phyloP scores from a whole-genome alignment of 2,797 vertebrate species.

The Knipowitschia caucasica region DNA sequence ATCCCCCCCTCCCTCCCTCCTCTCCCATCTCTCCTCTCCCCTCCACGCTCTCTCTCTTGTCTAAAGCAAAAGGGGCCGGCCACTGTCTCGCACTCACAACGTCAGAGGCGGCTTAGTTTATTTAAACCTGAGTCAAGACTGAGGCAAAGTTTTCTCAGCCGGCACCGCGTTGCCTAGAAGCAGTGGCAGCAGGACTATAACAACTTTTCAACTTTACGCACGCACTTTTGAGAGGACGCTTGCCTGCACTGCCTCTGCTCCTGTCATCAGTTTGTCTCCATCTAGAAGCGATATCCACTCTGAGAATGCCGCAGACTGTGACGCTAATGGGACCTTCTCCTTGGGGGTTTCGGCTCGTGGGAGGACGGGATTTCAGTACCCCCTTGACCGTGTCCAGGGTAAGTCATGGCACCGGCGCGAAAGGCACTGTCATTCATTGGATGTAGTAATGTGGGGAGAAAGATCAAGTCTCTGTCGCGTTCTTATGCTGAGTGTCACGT shows the following conservation, averaged over 20 bases:
- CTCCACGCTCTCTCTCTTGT: constrained; percentile 6
- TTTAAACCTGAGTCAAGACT: constrained; percentile 65
- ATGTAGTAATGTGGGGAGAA: neutral
- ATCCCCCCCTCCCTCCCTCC: neutral
- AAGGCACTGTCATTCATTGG: constrained; percentile 26
- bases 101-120: constrained; percentile 66
- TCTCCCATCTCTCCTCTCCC: neutral
- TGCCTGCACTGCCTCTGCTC: constrained; percentile 1
- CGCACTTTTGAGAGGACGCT: constrained; percentile 21
- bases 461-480: too few relatives aligned
- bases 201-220: neutral
- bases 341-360: constrained; percentile 94
- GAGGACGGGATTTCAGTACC: constrained; percentile 92
- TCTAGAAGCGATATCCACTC: constrained; percentile 9
- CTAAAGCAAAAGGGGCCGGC: constrained; percentile 34
- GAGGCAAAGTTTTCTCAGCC: constrained; percentile 49
- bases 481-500: neutral
- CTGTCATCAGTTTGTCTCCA: constrained; percentile 18
- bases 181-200: constrained; percentile 41
- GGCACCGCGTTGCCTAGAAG: constrained; percentile 66
- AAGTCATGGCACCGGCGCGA: constrained; percentile 55
- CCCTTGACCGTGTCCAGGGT: constrained; percentile 93
- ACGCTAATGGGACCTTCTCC: constrained; percentile 89
- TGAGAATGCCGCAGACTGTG: constrained; percentile 83
- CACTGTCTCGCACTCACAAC: constrained; percentile 42